Conservation (phyloP, 2,888 invertebrate species). For the Mesorhabditis sp. region DNA sequence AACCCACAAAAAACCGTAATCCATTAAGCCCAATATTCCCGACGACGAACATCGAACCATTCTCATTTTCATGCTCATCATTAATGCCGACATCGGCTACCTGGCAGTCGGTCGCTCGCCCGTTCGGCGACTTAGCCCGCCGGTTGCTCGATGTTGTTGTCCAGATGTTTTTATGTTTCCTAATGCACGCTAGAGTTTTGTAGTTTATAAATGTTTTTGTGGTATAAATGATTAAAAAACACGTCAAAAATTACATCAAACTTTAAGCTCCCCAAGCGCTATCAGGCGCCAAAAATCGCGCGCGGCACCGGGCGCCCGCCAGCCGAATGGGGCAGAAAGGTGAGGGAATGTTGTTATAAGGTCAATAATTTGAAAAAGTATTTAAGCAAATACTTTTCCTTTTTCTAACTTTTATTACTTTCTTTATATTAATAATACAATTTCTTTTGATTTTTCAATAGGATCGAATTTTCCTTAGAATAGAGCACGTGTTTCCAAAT, state of each 20-base stretch:
- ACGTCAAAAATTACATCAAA: not conserved
- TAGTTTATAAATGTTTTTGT: not conserved
- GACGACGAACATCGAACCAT: too few relatives aligned
- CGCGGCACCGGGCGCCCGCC: constrained; percentile 3
- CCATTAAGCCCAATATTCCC: too few relatives aligned
- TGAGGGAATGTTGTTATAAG: not conserved
- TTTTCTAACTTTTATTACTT: constrained; percentile 1
- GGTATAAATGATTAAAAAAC: too few relatives aligned
- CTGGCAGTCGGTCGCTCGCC: not conserved
- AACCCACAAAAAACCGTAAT: too few relatives aligned
- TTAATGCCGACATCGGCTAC: too few relatives aligned
- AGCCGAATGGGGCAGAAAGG: constrained; percentile 3
- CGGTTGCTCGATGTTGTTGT: not conserved
- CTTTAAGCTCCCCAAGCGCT: not conserved
- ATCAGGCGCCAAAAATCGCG: not conserved
- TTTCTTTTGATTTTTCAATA: not conserved
- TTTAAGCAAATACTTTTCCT: too few relatives aligned
- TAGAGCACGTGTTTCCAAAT: not conserved
- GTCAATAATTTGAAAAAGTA: not conserved
- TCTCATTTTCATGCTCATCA: too few relatives aligned
- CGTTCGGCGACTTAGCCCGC: constrained; percentile 3
- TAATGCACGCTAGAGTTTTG: not conserved
- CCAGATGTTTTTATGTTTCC: not conserved
- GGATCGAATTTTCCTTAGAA: not conserved
- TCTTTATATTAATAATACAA: not conserved